phyloP scores from a whole-genome alignment of 64 coral and sea anemone species.

The Trachythela sp. region DNA sequence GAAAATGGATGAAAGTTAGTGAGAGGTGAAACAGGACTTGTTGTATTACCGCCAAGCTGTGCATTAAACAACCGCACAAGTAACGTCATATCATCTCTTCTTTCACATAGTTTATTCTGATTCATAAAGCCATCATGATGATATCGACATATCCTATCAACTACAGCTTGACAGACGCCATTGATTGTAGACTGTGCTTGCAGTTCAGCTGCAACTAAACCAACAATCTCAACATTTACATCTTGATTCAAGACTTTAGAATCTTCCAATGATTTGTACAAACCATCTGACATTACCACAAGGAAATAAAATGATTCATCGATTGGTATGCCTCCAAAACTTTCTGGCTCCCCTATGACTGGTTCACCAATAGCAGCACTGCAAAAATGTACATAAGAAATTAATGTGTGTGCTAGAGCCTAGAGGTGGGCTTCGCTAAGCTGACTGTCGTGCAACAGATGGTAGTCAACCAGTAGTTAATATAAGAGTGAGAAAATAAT shows the following conservation, averaged over 20 bases:
- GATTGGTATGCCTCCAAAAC: constrained; percentile 67
- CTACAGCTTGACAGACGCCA: constrained; percentile 82
- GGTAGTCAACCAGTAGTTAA: no score
- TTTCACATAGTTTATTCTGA: constrained; percentile 69
- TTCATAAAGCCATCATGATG: constrained; percentile 94
- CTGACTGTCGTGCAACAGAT: no score
- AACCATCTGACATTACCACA: constrained; percentile 91
- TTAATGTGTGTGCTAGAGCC: no score
- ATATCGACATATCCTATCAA: constrained; percentile 67
- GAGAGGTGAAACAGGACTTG: not conserved
- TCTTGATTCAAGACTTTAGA: constrained; percentile 46
- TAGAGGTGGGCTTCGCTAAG: no score
- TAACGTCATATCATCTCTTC: constrained; percentile 95
- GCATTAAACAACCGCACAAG: constrained; percentile 78
- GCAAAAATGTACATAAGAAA: not conserved
- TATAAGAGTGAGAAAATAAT: no score
- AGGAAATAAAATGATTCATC: constrained; percentile 75
- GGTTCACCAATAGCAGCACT: constrained; percentile 79
- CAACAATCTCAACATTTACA: constrained; percentile 75
- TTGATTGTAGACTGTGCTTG: constrained; percentile 68
- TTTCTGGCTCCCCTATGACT: constrained; percentile 87
- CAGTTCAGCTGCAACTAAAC: constrained; percentile 70
- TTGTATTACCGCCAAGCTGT: constrained; percentile 34
- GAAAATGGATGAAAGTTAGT: constrained; percentile 2
- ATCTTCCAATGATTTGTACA: constrained; percentile 81